phyloP scores from a whole-genome alignment of 2,113 vertebrate genomes.

The Mellivora capensis region DNA sequence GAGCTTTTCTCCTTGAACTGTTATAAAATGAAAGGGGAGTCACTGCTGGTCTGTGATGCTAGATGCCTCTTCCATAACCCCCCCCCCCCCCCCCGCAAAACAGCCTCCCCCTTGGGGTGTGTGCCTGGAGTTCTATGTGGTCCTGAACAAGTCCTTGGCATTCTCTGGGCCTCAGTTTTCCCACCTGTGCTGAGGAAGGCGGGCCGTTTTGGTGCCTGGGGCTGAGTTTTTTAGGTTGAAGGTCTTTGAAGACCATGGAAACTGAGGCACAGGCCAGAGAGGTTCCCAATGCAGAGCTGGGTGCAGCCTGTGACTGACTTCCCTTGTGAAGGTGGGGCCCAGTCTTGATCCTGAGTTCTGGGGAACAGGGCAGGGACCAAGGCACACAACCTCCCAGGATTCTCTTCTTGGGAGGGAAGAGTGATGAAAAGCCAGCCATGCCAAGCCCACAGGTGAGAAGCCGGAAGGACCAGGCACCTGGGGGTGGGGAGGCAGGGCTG shows the following conservation, averaged over 20 bases:
- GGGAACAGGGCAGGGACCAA: background rate
- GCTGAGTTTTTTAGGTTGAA: background rate
- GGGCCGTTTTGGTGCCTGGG: background rate
- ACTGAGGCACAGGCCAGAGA: background rate
- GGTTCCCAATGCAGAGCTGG: background rate
- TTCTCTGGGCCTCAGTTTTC: background rate
- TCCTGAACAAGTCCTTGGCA: background rate
- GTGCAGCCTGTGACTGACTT: rapidly evolving
- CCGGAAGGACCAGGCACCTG: background rate
- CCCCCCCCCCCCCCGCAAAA: background rate
- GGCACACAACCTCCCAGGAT: background rate
- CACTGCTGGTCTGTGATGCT: rapidly evolving
- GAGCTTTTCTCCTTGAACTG: background rate
- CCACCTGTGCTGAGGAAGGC: background rate
- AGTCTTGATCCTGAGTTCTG: background rate
- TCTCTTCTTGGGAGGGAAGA: background rate
- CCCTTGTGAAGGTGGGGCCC: background rate
- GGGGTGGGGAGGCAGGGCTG: rapidly evolving
- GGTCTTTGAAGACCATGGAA: background rate
- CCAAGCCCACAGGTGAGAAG: background rate
- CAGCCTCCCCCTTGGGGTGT: background rate
- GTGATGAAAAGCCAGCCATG: background rate
- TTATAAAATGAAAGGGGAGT: background rate
- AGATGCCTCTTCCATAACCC: background rate
- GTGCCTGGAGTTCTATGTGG: background rate